These are phyloP conservation scores for Lutjanus argentimaculatus DNA, from an alignment of 2,797 vertebrate genomes.

Conservation along the genomic window DNA sequence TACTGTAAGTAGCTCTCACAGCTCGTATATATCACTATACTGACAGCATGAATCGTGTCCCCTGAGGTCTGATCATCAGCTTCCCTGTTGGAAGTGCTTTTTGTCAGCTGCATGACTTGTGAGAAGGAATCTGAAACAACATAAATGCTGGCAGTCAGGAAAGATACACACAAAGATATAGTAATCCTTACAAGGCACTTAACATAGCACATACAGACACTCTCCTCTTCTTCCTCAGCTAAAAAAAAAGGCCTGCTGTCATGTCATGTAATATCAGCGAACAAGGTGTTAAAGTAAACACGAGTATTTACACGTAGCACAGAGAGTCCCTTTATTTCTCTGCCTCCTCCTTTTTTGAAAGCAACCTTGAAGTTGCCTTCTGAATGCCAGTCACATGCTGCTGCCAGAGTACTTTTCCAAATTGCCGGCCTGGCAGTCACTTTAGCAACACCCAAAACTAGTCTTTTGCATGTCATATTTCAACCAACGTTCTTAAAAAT, in stretches of 20 bases:
- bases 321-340: slow-evolving; percentile 44
- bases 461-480: slow-evolving; percentile 9
- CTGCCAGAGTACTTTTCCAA: slow-evolving; percentile 26
- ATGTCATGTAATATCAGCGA: slow-evolving; percentile 18
- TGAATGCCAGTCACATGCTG: slow-evolving; percentile 16
- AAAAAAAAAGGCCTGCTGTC: slow-evolving; percentile 5
- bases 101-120: background rate
- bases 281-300: slow-evolving; percentile 32
- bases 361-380: slow-evolving; percentile 13
- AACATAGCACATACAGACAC: background rate
- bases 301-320: slow-evolving; percentile 10
- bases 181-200: background rate
- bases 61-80: slow-evolving; percentile 31
- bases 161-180: background rate
- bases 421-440: background rate
- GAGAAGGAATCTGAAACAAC: slow-evolving; percentile 20
- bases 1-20: slow-evolving; percentile 23
- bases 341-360: background rate
- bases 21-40: slow-evolving; percentile 19
- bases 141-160: slow-evolving; percentile 3
- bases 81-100: slow-evolving; percentile 11
- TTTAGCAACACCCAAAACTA: background rate
- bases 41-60: slow-evolving; percentile 38
- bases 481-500: slow-evolving; percentile 6
- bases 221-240: slow-evolving; percentile 4